These are phyloP conservation scores for Paedocypris micromegethes DNA, from an alignment of 2,797 vertebrate species.

Conservation along the genomic window DNA sequence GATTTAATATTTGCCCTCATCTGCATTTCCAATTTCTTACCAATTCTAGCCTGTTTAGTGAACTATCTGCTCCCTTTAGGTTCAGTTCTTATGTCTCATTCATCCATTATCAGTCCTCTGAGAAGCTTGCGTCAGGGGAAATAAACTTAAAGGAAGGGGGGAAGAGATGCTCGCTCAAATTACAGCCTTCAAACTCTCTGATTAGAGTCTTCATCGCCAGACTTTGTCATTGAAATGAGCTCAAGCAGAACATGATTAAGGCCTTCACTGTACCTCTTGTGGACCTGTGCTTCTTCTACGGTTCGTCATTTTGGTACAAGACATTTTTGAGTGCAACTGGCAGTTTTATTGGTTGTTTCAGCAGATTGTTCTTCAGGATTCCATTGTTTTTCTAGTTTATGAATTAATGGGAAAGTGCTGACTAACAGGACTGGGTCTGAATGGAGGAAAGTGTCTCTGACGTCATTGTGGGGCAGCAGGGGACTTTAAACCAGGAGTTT, in stretches of 20 bases:
- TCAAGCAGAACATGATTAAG: conserved; percentile 47
- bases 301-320: background rate
- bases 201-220: conserved; percentile 54
- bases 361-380: conserved; percentile 52
- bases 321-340: no score
- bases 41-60: conserved; percentile 13
- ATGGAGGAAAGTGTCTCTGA: conserved; percentile 39
- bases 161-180: conserved; percentile 40
- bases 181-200: conserved; percentile 53
- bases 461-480: conserved; percentile 17
- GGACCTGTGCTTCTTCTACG: background rate
- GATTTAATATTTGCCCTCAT: conserved; percentile 36
- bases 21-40: conserved; percentile 12
- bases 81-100: conserved; percentile 47
- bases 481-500: conserved; percentile 36
- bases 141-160: conserved; percentile 48
- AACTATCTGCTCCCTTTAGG: conserved; percentile 44
- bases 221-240: conserved; percentile 57
- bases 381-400: conserved; percentile 32
- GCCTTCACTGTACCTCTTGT: conserved; percentile 32
- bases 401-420: conserved; percentile 29
- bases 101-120: conserved; percentile 49
- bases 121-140: conserved; percentile 48
- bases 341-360: background rate
- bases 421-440: conserved; percentile 24